phyloP scores from a whole-genome alignment of 2,888 invertebrate species.

The Blastobasis lacticolella region DNA sequence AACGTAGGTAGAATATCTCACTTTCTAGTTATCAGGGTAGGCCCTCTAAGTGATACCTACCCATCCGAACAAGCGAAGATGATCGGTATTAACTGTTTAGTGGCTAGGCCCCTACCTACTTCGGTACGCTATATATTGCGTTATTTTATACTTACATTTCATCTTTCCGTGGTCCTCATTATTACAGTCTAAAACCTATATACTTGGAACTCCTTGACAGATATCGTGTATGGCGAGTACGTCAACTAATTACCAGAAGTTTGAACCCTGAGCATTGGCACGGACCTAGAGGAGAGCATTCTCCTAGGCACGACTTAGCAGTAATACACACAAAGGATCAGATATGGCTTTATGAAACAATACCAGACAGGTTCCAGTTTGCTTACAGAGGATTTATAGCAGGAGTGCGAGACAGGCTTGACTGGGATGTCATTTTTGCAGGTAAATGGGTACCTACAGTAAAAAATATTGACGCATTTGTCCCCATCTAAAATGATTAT shows the following conservation, averaged over 20 bases:
- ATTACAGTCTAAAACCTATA: no score
- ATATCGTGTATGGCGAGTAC: conserved; percentile 23
- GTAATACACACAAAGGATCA: conserved; percentile 19
- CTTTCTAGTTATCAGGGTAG: no score
- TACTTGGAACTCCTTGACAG: conserved; percentile 5
- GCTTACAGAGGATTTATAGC: not conserved
- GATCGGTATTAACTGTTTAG: no score
- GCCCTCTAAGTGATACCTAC: no score
- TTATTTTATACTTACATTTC: no score
- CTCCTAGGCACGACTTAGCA: conserved; percentile 21
- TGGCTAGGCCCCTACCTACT: no score
- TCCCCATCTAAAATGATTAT: no score
- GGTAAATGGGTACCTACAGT: not conserved
- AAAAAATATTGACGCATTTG: no score
- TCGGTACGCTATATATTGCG: no score
- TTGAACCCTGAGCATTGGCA: conserved; percentile 27
- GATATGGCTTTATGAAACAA: conserved; percentile 11
- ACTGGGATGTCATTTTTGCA: not conserved
- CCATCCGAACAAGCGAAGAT: no score
- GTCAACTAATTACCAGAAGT: conserved; percentile 21
- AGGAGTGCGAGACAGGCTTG: not conserved
- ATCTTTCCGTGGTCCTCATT: no score
- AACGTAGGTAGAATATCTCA: no score
- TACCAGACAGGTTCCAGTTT: not conserved
- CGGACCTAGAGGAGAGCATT: conserved; percentile 20